Conservation (phyloP, 1,140 invertebrate genomes). For the Drosophila jambulina region DNA sequence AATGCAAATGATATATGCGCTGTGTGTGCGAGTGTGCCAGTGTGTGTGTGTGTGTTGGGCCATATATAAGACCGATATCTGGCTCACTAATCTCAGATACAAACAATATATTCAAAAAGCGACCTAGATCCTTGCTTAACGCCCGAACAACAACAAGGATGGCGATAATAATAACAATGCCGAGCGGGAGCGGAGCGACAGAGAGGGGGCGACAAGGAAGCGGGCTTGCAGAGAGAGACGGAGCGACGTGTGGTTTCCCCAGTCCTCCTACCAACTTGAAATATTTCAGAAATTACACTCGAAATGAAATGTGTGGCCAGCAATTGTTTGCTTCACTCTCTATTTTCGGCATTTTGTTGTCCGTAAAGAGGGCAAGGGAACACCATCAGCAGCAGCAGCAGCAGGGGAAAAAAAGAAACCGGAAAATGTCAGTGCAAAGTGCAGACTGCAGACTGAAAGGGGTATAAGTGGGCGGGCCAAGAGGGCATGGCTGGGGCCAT, state of each 20-base stretch:
- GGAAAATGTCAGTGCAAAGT: slow-evolving; percentile 38
- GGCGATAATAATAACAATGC: slow-evolving; percentile 77
- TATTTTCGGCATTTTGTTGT: slow-evolving; percentile 19
- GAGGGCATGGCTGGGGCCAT: neutral
- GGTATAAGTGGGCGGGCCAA: neutral
- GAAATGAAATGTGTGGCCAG: slow-evolving; percentile 68
- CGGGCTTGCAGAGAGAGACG: slow-evolving; percentile 19
- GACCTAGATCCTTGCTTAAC: slow-evolving; percentile 76
- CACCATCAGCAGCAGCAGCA: neutral
- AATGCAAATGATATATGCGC: slow-evolving; percentile 54
- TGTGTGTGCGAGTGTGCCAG: no score
- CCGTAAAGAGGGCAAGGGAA: slow-evolving; percentile 7
- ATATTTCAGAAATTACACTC: slow-evolving; percentile 69
- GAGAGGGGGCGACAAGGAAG: slow-evolving; percentile 17
- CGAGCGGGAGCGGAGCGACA: slow-evolving; percentile 7
- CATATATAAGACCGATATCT: slow-evolving; percentile 78
- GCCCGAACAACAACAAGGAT: slow-evolving; percentile 52
- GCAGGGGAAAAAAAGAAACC: neutral
- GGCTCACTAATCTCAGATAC: slow-evolving; percentile 77
- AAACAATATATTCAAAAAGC: slow-evolving; percentile 83
- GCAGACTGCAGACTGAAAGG: slow-evolving; percentile 5
- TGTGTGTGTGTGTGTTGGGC: slow-evolving; percentile 52
- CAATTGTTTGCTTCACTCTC: slow-evolving; percentile 31
- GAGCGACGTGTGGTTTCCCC: neutral
- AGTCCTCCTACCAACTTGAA: neutral